These are phyloP conservation scores for Limnephilus lunatus DNA, from an alignment of 2,888 invertebrate species.

Conservation along the genomic window DNA sequence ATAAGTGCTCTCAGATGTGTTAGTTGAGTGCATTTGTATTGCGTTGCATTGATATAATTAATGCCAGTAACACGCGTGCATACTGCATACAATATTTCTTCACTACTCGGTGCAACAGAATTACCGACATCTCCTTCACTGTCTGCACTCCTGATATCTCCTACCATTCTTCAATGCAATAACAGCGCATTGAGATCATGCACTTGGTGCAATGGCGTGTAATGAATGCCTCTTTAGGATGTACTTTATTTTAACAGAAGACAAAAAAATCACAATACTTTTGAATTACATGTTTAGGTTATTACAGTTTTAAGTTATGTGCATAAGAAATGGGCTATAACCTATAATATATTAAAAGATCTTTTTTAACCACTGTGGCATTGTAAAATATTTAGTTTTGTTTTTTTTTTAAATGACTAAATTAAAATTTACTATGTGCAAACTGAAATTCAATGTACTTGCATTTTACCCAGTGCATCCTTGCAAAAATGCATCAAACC, in stretches of 20 bases:
- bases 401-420: background rate
- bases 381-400: too few species aligned
- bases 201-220: background rate
- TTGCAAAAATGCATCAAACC: background rate
- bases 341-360: background rate
- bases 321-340: background rate
- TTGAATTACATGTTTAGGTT: background rate
- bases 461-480: background rate
- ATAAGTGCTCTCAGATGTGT: background rate
- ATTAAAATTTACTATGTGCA: background rate
- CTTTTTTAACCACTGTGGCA: background rate
- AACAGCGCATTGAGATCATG: background rate
- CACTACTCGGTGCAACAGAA: slow-evolving; percentile 12
- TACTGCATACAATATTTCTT: background rate
- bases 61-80: background rate
- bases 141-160: slow-evolving; percentile 49
- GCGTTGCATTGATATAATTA: background rate
- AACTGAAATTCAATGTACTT: background rate
- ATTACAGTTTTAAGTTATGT: background rate
- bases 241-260: background rate
- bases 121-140: background rate
- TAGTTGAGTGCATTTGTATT: background rate
- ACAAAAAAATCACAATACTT: background rate
- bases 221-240: background rate
- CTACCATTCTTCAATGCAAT: slow-evolving; percentile 52